phyloP scores from a whole-genome alignment of 2,888 invertebrate genomes.

The Drosophila flavopinicola region DNA sequence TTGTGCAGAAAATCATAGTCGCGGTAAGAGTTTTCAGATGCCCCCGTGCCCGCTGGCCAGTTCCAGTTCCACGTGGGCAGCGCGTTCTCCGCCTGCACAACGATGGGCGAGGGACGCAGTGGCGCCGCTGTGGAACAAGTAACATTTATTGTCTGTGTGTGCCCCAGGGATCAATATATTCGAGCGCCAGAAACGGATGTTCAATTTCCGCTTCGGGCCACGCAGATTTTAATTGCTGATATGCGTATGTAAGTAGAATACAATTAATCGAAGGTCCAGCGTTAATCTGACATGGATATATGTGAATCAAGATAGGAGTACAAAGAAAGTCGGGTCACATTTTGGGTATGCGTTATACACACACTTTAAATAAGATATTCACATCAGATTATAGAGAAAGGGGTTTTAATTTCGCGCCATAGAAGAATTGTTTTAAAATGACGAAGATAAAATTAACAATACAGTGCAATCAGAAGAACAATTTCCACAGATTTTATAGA shows the following conservation, averaged over 20 bases:
- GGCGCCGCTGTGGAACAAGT: slow-evolving; percentile 41
- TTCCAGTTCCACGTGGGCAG: slow-evolving; percentile 30
- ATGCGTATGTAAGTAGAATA: slow-evolving; percentile 7
- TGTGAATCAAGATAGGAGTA: background rate
- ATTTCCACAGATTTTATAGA: too few relatives aligned
- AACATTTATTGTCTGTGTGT: slow-evolving; percentile 41
- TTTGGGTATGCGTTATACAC: too few relatives aligned
- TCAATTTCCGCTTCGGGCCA: slow-evolving; percentile 63
- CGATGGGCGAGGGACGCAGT: slow-evolving; percentile 45
- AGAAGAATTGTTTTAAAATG: too few relatives aligned
- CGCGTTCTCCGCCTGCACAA: slow-evolving; percentile 7
- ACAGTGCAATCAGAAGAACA: too few relatives aligned
- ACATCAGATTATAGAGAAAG: too few relatives aligned
- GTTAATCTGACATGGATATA: background rate
- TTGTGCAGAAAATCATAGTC: slow-evolving; percentile 24
- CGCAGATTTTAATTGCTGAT: slow-evolving; percentile 66
- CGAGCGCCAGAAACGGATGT: slow-evolving; percentile 25
- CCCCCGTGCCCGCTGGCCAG: slow-evolving; percentile 29
- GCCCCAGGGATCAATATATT: slow-evolving; percentile 35
- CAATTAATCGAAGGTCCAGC: slow-evolving; percentile 44
- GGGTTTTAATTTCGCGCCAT: too few relatives aligned
- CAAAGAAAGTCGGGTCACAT: too few relatives aligned
- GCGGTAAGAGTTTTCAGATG: slow-evolving; percentile 19
- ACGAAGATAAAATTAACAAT: too few relatives aligned
- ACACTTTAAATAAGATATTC: too few relatives aligned